These are phyloP conservation scores for Taurulus bubalis DNA, from an alignment of 2,113 vertebrate species.

Conservation along the genomic window DNA sequence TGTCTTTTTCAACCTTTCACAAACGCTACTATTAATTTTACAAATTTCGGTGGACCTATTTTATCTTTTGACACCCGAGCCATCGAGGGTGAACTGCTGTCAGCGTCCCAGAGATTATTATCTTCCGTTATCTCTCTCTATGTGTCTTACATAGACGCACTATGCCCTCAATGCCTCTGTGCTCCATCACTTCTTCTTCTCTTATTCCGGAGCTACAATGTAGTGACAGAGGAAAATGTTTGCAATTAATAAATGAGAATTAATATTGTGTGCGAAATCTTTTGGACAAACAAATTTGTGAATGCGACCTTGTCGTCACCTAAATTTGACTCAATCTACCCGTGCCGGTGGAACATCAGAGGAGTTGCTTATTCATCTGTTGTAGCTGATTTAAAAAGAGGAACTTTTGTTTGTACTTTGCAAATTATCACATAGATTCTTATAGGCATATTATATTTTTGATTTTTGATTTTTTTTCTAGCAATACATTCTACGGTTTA, in stretches of 20 bases:
- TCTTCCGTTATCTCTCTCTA: slow-evolving; percentile 64
- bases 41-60: slow-evolving; percentile 78
- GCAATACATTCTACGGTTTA: not conserved
- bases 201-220: slow-evolving; percentile 32
- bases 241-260: slow-evolving; percentile 48
- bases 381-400: slow-evolving; percentile 5
- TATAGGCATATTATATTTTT: not conserved
- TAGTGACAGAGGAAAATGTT: slow-evolving; percentile 25
- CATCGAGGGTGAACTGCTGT: slow-evolving; percentile 75
- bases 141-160: slow-evolving; percentile 25
- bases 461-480: no score
- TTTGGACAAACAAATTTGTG: slow-evolving; percentile 31
- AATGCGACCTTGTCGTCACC: not conserved
- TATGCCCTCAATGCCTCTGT: slow-evolving; percentile 25
- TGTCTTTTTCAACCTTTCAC: slow-evolving; percentile 73
- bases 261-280: slow-evolving; percentile 31
- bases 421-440: not conserved
- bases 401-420: not conserved
- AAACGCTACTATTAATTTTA: slow-evolving; percentile 83
- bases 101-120: slow-evolving; percentile 74
- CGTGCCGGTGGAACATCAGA: not conserved
- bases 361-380: not conserved
- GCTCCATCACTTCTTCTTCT: slow-evolving; percentile 32
- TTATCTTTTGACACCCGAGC: slow-evolving; percentile 83
- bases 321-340: not conserved